These are phyloP conservation scores for Merluccius polli DNA, from an alignment of 2,797 vertebrate genomes.

Conservation along the genomic window DNA sequence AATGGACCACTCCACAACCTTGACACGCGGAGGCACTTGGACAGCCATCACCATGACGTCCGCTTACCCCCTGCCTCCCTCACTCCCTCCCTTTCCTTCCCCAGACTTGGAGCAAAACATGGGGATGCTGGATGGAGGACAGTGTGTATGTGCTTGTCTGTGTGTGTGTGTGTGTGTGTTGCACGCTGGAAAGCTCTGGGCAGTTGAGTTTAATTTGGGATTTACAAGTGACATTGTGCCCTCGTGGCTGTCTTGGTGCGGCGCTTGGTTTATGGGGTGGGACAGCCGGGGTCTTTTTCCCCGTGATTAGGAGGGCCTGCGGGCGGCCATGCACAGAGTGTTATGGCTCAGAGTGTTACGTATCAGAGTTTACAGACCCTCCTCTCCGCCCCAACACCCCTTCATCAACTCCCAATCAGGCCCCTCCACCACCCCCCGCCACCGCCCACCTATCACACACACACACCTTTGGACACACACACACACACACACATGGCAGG, in stretches of 20 bases:
- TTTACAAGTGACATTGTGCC: constrained; percentile 89
- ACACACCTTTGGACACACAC: no score
- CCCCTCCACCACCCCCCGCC: constrained; percentile 51
- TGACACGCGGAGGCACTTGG: constrained; percentile 66
- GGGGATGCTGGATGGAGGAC: constrained; percentile 49
- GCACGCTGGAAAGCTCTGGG: constrained; percentile 74
- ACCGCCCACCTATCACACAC: no score
- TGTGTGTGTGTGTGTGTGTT: constrained; percentile 37
- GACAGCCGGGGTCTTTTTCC: constrained; percentile 81
- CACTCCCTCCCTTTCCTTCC: constrained; percentile 47
- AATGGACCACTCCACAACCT: constrained; percentile 51
- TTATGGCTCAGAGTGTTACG: constrained; percentile 82
- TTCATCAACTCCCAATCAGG: constrained; percentile 58
- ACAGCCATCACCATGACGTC: constrained; percentile 47
- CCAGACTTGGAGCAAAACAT: constrained; percentile 43
- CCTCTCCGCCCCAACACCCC: constrained; percentile 18
- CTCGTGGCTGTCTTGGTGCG: constrained; percentile 87
- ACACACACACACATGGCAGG: no score
- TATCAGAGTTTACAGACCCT: constrained; percentile 79
- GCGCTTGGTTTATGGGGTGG: constrained; percentile 91
- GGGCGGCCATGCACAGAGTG: constrained; percentile 78
- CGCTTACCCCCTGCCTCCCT: constrained; percentile 35
- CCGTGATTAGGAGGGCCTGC: constrained; percentile 80
- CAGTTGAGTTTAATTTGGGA: constrained; percentile 90
- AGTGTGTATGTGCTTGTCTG: constrained; percentile 11